Evolutionary conservation across 2,113 vertebrate genomes (phyloP).

Genomic region (Callipepla squamata): DNA sequence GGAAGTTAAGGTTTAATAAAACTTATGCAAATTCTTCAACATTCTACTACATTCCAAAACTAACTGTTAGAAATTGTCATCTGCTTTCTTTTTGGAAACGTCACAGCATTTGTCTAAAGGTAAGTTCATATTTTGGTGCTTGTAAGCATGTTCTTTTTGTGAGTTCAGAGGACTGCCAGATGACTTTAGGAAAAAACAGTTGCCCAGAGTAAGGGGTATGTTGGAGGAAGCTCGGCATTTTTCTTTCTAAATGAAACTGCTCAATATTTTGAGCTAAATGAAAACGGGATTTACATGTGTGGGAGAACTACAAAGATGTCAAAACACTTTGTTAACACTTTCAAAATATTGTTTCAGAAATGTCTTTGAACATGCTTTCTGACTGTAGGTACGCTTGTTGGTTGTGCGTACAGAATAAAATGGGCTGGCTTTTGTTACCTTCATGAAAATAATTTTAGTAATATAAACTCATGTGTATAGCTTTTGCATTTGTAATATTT

Average conservation of each 20-base stretch:
- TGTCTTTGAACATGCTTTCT: neutral
- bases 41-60: neutral
- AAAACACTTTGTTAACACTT: neutral
- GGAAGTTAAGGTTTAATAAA: neutral
- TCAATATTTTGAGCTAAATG: neutral
- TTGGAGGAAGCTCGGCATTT: neutral
- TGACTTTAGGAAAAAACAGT: accelerated
- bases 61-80: neutral
- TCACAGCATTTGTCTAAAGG: neutral
- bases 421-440: neutral
- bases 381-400: neutral
- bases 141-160: neutral
- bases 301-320: neutral
- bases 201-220: neutral
- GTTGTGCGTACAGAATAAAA: neutral
- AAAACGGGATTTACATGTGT: neutral
- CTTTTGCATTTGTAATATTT: neutral
- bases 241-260: neutral
- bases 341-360: neutral
- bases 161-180: neutral
- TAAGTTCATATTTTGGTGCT: neutral
- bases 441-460: neutral
- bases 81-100: neutral
- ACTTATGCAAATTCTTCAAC: neutral
- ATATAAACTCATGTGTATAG: neutral